Evolutionary conservation across 2,113 vertebrate species (phyloP), one percentile per base, ranked within the genome.

Genomic region (Channa argus): DNA sequence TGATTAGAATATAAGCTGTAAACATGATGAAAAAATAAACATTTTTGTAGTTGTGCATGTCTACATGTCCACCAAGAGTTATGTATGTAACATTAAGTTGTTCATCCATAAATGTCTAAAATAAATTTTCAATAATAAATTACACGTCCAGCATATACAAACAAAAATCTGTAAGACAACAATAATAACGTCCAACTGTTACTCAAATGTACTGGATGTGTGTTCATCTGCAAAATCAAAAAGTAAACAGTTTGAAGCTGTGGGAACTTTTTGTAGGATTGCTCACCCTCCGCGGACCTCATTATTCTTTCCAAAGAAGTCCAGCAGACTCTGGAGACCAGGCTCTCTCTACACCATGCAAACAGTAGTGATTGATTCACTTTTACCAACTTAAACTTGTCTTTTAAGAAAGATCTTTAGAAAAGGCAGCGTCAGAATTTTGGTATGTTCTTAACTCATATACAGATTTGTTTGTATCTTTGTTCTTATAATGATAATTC

Each of bases 21-120:
- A 80, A 58, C 39, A 85, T 62, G 0, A 62, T n/a, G 3, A 77
- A 2, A 68, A 83, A 88, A 58, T 83, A 88, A 0, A 83, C 8
- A 64, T 67, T 74, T 53, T 66, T 56, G 45, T 80, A 83, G 44
- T 39, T 80, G 1, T 74, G 3, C 12, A 88, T 2, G 3, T 77
- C 73, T 4, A 87, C 55, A 45, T 58, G 13, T 3, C 85, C 85
- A 33, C 1, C 51, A 36, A 82, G 0, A 1, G 33, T 76, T 34
- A 87, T 49, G 12, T 64, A 68, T 14, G 76, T 77, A 5, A 46
- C 11, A 74, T 82, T 84, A 0, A 77, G 11, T 8, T 41, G 7
- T 34, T 46, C 0, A 8, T 55, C 59, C 76, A 86, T 86, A 5
- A 13, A 44, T 1, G 24, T 36, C 12, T 13, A 47, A 47, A 13